phyloP scores from a whole-genome alignment of 30 jellyfish, hydroid and myxozoan genomes.

The Pelagia noctiluca region DNA sequence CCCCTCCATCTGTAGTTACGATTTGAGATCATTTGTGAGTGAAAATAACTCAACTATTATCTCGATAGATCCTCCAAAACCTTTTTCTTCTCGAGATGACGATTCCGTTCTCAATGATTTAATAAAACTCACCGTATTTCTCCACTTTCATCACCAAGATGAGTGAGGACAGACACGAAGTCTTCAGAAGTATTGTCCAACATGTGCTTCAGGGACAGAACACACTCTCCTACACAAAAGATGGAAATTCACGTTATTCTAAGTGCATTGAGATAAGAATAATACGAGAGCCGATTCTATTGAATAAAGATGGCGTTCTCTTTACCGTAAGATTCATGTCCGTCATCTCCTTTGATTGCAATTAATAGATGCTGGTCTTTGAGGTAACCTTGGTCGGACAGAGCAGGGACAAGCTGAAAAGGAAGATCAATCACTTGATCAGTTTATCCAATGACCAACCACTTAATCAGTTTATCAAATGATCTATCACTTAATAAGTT shows the following conservation, averaged over 20 bases:
- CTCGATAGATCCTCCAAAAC: no score
- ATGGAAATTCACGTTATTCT: neutral
- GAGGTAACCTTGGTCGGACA: constrained; percentile 78
- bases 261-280: no score
- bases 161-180: constrained; percentile 66
- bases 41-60: no score
- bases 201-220: constrained; percentile 75
- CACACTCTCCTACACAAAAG: constrained; percentile 79
- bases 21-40: no score
- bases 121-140: constrained; percentile 60
- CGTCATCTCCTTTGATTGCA: constrained; percentile 95
- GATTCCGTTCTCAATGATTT: neutral
- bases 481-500: no score
- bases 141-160: constrained; percentile 92
- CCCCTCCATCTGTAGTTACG: no score
- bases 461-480: neutral
- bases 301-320: no score
- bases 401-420: constrained; percentile 78
- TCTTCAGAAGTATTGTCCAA: constrained; percentile 43
- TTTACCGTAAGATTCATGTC: constrained; percentile 93
- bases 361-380: constrained; percentile 84
- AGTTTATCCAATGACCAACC: no score
- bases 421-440: neutral
- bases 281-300: no score
- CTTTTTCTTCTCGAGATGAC: no score